Base-by-base conservation (phyloP, 2,113 vertebrate species). In the Apodemus speciosus region DNA sequence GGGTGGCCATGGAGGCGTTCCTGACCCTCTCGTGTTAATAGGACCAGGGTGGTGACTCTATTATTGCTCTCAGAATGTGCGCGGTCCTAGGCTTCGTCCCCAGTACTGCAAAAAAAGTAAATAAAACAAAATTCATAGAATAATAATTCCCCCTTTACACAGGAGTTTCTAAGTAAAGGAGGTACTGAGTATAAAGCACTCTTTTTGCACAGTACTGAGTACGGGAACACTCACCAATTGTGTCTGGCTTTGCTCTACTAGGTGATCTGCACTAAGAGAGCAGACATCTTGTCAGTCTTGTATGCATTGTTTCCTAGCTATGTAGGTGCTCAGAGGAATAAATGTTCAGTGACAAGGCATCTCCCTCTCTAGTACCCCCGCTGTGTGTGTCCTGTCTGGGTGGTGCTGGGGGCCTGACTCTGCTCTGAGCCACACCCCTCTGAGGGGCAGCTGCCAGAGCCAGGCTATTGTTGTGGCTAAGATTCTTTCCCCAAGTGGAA, bases 401-500 rank as follows among this genome's bases (percentile, higher is more conserved):
- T 49, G 72, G 72, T 35, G 18, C 66, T 58, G 72, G 77, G 90
- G 11, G 40, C 73, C 73, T 2, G 49, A 75, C 86, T 79, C 38
- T 27, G 40, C 79, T 80, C 62, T 18, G 73, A 64, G 90, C 85
- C 85, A 35, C 90, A 38, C 80, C 86, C 68, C 90, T 85, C 10
- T 2, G 43, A 20, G 64, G 83, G 40, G 53, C 66, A 35, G 51
- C 76, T 25, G 21, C 83, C 0, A 80, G 81, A 76, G 89, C 87
- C 94, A 64, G 92, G 91, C 95, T 93, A 94, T 97, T 97, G 97
- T 96, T 95, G 88, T 46, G 62, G 81, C 88, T n/a, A 77, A 92
- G 94, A 93, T 83, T 96, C 95, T 94, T 97, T 96, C 95, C 95
- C 13, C 87, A 92, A 96, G 94, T 49, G 92, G 96, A 94, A 96